These are phyloP conservation scores for Macrobrachium rosenbergii DNA, from an alignment of 1,140 invertebrate genomes.

Conservation along the genomic window DNA sequence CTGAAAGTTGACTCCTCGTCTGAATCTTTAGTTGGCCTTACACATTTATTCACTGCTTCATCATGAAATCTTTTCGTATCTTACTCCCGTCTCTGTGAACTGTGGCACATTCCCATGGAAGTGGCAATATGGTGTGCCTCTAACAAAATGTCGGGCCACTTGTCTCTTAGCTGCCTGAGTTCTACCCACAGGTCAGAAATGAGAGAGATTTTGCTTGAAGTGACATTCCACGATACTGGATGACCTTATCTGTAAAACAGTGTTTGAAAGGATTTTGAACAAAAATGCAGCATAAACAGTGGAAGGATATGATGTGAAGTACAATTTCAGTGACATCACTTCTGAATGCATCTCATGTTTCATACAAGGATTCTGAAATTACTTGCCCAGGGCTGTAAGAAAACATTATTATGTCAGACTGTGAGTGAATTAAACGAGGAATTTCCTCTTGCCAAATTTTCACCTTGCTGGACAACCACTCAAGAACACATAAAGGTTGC, in stretches of 20 bases:
- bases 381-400: too few relatives aligned
- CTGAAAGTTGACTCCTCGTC: constrained; percentile 17
- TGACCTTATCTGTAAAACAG: neutral
- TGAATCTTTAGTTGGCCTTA: constrained; percentile 8
- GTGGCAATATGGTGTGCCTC: constrained; percentile 22
- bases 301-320: too few relatives aligned
- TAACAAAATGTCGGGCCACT: constrained; percentile 28
- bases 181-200: constrained; percentile 21
- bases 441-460: too few relatives aligned
- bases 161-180: too few relatives aligned
- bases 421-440: too few relatives aligned
- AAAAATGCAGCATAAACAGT: too few relatives aligned
- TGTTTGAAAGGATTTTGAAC: constrained; percentile 1
- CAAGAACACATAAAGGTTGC: constrained; percentile 23
- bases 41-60: constrained; percentile 6
- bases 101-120: constrained; percentile 15
- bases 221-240: constrained; percentile 3
- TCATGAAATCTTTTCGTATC: constrained; percentile 26
- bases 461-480: constrained; percentile 23
- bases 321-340: too few relatives aligned
- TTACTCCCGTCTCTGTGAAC: constrained; percentile 27
- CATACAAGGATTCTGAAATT: too few relatives aligned
- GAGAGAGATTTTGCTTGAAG: constrained; percentile 23
- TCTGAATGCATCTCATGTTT: too few relatives aligned
- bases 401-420: too few relatives aligned